These are phyloP conservation scores for Cheilosia grossa DNA, from an alignment of 2,888 invertebrate genomes.

Conservation along the genomic window DNA sequence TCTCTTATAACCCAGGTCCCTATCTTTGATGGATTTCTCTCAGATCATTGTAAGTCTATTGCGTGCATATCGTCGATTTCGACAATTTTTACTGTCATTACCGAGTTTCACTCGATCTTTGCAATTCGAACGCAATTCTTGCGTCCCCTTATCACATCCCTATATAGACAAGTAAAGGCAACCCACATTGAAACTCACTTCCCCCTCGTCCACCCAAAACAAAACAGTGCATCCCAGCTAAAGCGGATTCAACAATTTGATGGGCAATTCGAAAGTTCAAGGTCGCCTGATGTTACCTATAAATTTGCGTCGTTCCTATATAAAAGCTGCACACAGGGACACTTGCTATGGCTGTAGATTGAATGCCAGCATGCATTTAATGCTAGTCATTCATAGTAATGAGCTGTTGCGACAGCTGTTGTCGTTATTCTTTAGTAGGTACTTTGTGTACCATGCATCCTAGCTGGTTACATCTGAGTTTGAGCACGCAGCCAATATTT, in stretches of 20 bases:
- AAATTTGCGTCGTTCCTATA: background rate
- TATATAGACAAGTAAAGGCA: too few relatives aligned
- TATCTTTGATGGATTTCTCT: too few relatives aligned
- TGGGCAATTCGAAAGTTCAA: slow-evolving; percentile 7
- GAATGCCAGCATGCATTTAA: background rate
- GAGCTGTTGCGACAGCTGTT: slow-evolving; percentile 7
- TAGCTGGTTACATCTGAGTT: slow-evolving; percentile 2
- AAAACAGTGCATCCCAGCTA: too few relatives aligned
- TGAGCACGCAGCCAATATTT: background rate
- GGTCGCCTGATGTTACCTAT: slow-evolving; percentile 8
- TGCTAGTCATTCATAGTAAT: slow-evolving; percentile 11
- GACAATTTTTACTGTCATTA: too few relatives aligned
- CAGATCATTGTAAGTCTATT: too few relatives aligned
- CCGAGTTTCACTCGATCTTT: too few relatives aligned
- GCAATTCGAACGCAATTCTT: too few relatives aligned
- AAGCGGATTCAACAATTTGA: background rate
- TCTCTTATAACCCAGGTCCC: too few relatives aligned
- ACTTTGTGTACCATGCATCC: slow-evolving; percentile 7
- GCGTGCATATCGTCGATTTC: too few relatives aligned
- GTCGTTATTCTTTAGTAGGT: slow-evolving; percentile 30
- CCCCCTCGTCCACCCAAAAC: too few relatives aligned
- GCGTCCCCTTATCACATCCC: too few relatives aligned
- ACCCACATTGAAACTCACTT: too few relatives aligned
- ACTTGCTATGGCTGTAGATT: background rate
- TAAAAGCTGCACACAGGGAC: slow-evolving; percentile 4